Evolutionary conservation across 2,797 vertebrate genomes (phyloP), one percentile per base, ranked within the genome.

Genomic region (Chelon auratus): DNA sequence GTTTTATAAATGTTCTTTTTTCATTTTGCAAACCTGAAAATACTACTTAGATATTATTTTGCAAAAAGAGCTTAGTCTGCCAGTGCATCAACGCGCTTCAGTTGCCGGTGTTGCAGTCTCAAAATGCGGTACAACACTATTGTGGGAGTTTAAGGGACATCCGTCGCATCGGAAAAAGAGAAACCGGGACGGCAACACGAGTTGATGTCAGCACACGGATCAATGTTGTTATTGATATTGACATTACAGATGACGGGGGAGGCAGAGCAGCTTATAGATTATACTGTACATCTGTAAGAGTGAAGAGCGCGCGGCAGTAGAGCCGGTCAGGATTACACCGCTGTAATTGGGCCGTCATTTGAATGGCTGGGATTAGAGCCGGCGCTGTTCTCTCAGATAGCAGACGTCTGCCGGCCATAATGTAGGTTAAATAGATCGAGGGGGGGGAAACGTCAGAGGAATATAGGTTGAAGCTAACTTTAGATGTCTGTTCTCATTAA

Each of bases 381-480:
- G 1, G 69, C 68, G 78, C 73, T 62, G 17, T 60, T 56, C 60
- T 14, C 65, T 63, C 77, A 40, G 58, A 59, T 65, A 59, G 62
- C 18, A 75, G 55, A 65, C 62, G 58, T 68, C 80, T 51, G 48
- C 76, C 47, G 42, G 55, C 4, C 62, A 45, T 52, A 59, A 85
- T 89, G 79, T 88, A 77, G 88, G 85, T 87, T 87, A 84, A 81
- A 81, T 43, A 51, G 67, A 79, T 56, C 24, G 72, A 83, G 72
- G 68, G 24, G 13, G 24, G 13, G 24, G 17, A 53, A 56, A 55
- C 42, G 24, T 40, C 15, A 14, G 53, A 73, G 67, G 62, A 80
- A 81, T 83, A 75, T 83, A 80, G 75, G 75, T 80, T 84, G 64
- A 70, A 51, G 47, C 56, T 69, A 71, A 75, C 22, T 71, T 68